Evolutionary conservation across 1,140 invertebrate genomes (phyloP), one percentile per base, ranked within the genome.

Genomic region (Papilio polytes): DNA sequence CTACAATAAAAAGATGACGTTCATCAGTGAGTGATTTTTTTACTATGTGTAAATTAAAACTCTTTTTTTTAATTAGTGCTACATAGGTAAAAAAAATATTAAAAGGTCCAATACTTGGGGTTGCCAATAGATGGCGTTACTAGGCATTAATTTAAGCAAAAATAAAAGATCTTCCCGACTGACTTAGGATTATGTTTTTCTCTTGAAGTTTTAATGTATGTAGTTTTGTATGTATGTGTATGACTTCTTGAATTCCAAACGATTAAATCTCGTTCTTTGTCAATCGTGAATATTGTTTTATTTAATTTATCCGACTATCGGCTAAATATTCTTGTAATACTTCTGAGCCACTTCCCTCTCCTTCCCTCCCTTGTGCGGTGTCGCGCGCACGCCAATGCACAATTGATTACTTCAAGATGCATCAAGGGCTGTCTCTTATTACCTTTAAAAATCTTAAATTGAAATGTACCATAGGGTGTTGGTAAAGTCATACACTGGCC

Each of bases 401-500:
- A 82, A 85, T 85, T 85, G 82, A 85, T 85, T 74, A 83, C 80
- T 82, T 83, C 80, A 83, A 46, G 44, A 44, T 22, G 2, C 56
- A 84, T 78, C n/a, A 1, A 80, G 56, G 51, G 22, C 12, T 22
- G 44, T 22, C 56, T 10, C 31, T 18, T 1, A 73, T 73, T 0
- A 44, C 3, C 44, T 44, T 44, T n/a, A 26, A 31, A 31, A 26
- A 36, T 36, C 2, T 22, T 8, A 81, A 44, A 59, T 6, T 12
- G 18, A 20, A 51, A 41, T 78, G 15, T 13, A 36, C 6, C 36
- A 36, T 36, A 36, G 1, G 36, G 36, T 26, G 26, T 26, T 26
- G 26, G 26, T 2, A 26, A 1, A 26, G 26, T 26, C n/a, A 26
- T 26, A 26, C 36, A 36, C 36, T 36, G 36, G 36, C 2, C 36